Percentiles rank a stretch among this genome's conserved stretches.
These are phyloP conservation scores for Ommatoiulus sabulosus DNA, from an alignment of 2,888 invertebrate genomes.

Conservation along the genomic window DNA sequence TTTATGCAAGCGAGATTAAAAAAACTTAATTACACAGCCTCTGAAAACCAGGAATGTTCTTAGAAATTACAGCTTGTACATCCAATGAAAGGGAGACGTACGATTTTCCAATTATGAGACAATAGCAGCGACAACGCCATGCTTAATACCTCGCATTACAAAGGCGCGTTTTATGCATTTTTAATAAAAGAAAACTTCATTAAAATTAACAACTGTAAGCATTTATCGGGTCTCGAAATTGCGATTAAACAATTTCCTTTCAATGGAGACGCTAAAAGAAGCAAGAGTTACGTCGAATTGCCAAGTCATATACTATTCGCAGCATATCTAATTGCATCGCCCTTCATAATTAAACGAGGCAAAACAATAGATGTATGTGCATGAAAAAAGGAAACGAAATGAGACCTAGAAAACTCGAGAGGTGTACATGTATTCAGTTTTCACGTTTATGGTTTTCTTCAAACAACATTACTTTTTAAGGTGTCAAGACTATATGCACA, in stretches of 20 bases:
- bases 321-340: not conserved
- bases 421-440: not conserved
- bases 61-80: not conserved
- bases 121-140: no score
- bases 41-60: not conserved
- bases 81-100: not conserved
- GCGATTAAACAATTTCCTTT: not conserved
- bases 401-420: not conserved
- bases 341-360: not conserved
- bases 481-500: not conserved
- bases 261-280: not conserved
- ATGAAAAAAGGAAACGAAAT: not conserved
- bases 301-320: not conserved
- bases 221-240: slow-evolving; percentile 7
- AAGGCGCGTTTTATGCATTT: not conserved
- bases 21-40: not conserved
- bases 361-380: not conserved
- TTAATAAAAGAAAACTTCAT: slow-evolving; percentile 23
- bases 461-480: not conserved
- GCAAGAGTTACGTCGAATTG: not conserved
- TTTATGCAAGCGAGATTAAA: not conserved
- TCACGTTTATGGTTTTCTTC: not conserved
- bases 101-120: no score
- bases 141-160: no score
- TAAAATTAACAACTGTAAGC: not conserved